Conservation (phyloP, 2,113 vertebrate genomes). For the Gavia stellata region DNA sequence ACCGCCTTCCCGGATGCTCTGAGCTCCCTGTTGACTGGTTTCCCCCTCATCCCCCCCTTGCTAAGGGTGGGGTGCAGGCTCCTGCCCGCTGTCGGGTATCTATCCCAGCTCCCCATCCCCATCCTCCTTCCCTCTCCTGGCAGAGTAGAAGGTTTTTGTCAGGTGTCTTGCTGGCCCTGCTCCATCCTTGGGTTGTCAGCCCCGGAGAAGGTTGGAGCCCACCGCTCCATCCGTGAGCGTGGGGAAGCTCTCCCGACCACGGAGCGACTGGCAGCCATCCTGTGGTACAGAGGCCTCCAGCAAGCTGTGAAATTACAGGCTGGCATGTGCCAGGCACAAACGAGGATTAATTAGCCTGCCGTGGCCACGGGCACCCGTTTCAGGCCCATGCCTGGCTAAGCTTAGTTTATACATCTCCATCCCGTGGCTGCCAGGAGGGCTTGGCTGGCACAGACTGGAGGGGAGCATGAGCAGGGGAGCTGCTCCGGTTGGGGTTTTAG, state of each 20-base stretch:
- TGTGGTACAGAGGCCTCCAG: background rate
- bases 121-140: background rate
- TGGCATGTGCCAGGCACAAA: background rate
- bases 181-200: background rate
- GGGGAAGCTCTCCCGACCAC: background rate
- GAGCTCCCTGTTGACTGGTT: fast-evolving
- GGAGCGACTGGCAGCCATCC: background rate
- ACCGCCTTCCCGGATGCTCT: background rate
- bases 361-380: background rate
- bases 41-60: background rate
- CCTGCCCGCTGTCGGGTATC: background rate
- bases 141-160: background rate
- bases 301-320: background rate
- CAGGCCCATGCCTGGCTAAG: background rate
- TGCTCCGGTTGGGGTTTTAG: background rate
- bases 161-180: too few species aligned
- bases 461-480: background rate
- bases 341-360: background rate
- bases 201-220: background rate
- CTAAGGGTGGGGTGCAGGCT: background rate
- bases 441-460: background rate
- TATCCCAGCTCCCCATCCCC: background rate
- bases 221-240: background rate
- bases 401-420: background rate
- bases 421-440: background rate